phyloP scores from a whole-genome alignment of 2,888 invertebrate species.

The Bombyx huttoni region DNA sequence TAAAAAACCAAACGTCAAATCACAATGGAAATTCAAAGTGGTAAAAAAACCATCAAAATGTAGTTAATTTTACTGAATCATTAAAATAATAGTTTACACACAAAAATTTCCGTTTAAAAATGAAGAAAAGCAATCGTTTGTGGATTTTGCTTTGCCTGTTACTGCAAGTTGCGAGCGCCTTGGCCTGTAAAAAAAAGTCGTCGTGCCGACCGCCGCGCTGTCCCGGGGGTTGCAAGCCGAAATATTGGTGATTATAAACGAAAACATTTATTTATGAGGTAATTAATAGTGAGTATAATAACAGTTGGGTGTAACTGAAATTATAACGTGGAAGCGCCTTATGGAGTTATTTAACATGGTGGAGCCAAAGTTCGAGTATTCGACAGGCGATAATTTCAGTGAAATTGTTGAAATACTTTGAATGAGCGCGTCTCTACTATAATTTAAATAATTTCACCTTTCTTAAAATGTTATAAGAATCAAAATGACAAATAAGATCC shows the following conservation, averaged over 20 bases:
- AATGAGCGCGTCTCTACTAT: too few relatives aligned
- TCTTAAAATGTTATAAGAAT: too few relatives aligned
- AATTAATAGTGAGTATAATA: neutral
- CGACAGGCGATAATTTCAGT: too few relatives aligned
- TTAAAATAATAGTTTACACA: neutral
- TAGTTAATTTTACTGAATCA: neutral
- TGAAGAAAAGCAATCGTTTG: neutral
- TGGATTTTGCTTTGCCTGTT: neutral
- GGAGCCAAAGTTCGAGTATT: too few relatives aligned
- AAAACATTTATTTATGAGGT: neutral
- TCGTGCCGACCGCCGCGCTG: slow-evolving; percentile 56
- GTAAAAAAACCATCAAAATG: neutral
- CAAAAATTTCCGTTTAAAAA: neutral
- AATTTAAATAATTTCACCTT: too few relatives aligned
- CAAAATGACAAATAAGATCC: too few relatives aligned
- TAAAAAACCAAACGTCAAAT: neutral
- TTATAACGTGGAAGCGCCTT: neutral
- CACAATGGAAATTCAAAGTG: neutral
- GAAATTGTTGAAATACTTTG: too few relatives aligned
- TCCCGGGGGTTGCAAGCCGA: slow-evolving; percentile 61
- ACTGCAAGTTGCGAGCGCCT: slow-evolving; percentile 33
- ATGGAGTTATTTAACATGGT: too few relatives aligned
- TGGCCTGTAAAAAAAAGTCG: slow-evolving; percentile 38
- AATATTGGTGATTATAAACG: slow-evolving; percentile 38
- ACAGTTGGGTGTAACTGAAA: neutral